A percentile compares a stretch with the other conserved stretches of the same genome.
These are phyloP conservation scores for Ostrea edulis DNA, from an alignment of 1,140 invertebrate genomes.

Conservation along the genomic window DNA sequence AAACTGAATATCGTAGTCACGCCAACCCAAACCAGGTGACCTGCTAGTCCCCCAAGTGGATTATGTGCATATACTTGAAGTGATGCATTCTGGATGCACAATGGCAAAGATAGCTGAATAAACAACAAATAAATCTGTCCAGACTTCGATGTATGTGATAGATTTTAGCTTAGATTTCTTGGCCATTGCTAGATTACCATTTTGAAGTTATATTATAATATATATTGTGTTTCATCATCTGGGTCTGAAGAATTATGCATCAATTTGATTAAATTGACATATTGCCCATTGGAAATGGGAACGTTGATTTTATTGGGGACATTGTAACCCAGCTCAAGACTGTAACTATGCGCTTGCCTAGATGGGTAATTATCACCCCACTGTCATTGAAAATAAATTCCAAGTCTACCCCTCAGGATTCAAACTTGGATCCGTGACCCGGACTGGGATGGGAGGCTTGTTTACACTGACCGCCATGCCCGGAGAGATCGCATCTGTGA, in stretches of 20 bases:
- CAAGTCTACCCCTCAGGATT: not conserved
- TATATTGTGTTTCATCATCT: not conserved
- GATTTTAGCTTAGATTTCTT: not conserved
- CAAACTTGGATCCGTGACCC: not conserved
- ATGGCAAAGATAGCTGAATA: not conserved
- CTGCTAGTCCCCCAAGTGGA: constrained; percentile 14
- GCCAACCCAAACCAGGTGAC: not conserved
- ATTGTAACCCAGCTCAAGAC: not conserved
- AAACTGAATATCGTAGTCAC: constrained; percentile 14
- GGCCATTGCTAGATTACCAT: not conserved
- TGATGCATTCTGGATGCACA: not conserved
- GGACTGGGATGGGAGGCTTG: not conserved
- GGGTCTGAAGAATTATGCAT: too few species aligned
- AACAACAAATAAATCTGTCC: constrained; percentile 13
- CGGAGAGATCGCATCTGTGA: not conserved
- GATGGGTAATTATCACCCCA: not conserved
- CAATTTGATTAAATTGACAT: too few species aligned
- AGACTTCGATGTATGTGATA: not conserved
- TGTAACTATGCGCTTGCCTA: not conserved
- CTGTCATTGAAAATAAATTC: not conserved
- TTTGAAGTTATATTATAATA: not conserved
- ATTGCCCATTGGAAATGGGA: too few species aligned
- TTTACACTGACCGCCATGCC: not conserved
- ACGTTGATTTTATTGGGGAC: not conserved
- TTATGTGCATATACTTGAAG: constrained; percentile 36